Conservation (phyloP, 2,113 vertebrate genomes). For the Clinocottus analis region DNA sequence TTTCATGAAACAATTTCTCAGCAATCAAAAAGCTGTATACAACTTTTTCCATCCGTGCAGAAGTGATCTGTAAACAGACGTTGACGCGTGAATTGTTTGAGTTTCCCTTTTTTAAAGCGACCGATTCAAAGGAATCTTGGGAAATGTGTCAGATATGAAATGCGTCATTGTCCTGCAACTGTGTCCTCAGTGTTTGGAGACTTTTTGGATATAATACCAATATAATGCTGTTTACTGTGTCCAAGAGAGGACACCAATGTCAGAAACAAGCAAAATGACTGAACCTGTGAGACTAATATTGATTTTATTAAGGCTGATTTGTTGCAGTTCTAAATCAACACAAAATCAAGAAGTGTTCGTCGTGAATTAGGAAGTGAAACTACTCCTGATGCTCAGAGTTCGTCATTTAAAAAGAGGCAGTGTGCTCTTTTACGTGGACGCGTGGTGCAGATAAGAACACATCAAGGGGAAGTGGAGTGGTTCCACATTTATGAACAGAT, state of each 20-base stretch:
- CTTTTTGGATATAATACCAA: not conserved
- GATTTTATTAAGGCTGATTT: not conserved
- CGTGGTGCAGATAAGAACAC: not conserved
- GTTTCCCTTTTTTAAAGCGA: not conserved
- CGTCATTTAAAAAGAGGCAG: constrained; percentile 19
- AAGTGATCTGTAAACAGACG: not conserved
- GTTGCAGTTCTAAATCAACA: constrained; percentile 6
- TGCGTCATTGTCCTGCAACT: not conserved
- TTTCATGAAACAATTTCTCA: not conserved
- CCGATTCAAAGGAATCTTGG: not conserved
- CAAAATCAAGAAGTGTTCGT: constrained; percentile 19
- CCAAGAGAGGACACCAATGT: not conserved
- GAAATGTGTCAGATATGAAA: constrained; percentile 5
- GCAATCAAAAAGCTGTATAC: not conserved
- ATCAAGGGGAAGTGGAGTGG: constrained; percentile 32
- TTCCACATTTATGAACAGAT: constrained; percentile 40
- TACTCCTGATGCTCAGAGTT: not conserved
- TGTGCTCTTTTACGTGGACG: not conserved
- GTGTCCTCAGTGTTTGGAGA: not conserved
- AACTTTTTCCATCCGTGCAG: not conserved
- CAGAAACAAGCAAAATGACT: not conserved
- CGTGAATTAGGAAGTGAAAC: constrained; percentile 52
- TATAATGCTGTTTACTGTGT: not conserved
- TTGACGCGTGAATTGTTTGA: not conserved
- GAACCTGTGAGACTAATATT: not conserved